Percentiles rank a stretch among this genome's conserved stretches.
These are phyloP conservation scores for Hemicrepidius hirtus DNA, from an alignment of 2,888 invertebrate genomes.

Conservation along the genomic window DNA sequence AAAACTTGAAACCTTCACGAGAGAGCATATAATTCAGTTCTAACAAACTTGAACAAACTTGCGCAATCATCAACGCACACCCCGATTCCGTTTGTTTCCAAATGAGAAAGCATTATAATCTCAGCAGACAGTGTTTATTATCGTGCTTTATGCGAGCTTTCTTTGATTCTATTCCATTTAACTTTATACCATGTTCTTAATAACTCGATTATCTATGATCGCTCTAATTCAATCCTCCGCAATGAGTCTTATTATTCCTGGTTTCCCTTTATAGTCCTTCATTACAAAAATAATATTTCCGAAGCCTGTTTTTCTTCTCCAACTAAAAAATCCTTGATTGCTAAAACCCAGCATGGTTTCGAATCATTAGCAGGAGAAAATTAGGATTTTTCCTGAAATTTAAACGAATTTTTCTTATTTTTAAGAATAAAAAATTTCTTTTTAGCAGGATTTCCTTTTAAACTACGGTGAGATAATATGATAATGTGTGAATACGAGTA, in stretches of 20 bases:
- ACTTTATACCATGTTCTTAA: constrained; percentile 64
- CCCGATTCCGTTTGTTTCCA: constrained; percentile 60
- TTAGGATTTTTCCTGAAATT: neutral
- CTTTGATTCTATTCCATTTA: constrained; percentile 64
- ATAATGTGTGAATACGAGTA: constrained; percentile 56
- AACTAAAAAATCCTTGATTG: neutral
- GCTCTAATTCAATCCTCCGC: constrained; percentile 49
- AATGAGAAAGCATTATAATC: constrained; percentile 61
- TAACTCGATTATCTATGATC: constrained; percentile 63
- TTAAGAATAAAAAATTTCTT: neutral
- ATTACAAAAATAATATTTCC: constrained; percentile 35
- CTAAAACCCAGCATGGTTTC: neutral
- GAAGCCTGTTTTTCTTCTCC: constrained; percentile 1
- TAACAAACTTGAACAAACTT: constrained; percentile 63
- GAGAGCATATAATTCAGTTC: constrained; percentile 59
- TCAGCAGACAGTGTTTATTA: constrained; percentile 62
- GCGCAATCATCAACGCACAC: constrained; percentile 61
- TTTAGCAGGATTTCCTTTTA: constrained; percentile 13
- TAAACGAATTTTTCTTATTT: constrained; percentile 3
- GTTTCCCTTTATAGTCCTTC: constrained; percentile 36
- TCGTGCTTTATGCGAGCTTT: constrained; percentile 61
- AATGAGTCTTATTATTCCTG: constrained; percentile 43
- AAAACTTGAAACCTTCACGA: constrained; percentile 45
- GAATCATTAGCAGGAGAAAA: neutral
- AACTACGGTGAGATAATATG: constrained; percentile 48